Percentiles rank a stretch among this genome's conserved stretches.
These are phyloP conservation scores for Belgica antarctica DNA, from an alignment of 2,888 invertebrate species.

Conservation along the genomic window DNA sequence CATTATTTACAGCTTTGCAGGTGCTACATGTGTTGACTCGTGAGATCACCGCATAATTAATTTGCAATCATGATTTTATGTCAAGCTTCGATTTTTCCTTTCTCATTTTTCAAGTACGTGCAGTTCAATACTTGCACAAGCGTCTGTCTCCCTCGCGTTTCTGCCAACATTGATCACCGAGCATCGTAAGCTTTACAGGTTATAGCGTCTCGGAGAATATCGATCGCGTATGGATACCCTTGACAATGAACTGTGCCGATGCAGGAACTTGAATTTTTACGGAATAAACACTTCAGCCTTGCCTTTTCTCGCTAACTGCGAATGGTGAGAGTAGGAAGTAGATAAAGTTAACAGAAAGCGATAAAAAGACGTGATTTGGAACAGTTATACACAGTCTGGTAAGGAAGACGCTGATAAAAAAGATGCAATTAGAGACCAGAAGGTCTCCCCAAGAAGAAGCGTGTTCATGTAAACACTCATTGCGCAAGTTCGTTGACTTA, in stretches of 20 bases:
- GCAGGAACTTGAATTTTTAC: conserved; percentile 29
- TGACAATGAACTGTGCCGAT: conserved; percentile 38
- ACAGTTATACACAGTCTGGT: neutral
- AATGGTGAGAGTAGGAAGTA: conserved; percentile 37
- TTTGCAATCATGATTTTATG: too few relatives aligned
- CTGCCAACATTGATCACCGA: neutral
- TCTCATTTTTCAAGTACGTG: neutral
- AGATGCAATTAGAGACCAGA: neutral
- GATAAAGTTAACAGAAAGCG: conserved; percentile 8
- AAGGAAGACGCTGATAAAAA: neutral
- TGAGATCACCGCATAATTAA: too few relatives aligned
- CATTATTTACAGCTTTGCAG: too few relatives aligned
- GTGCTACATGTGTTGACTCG: too few relatives aligned
- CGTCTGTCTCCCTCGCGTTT: neutral
- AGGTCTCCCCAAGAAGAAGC: neutral
- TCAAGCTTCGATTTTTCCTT: too few relatives aligned
- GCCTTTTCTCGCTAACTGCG: conserved; percentile 32
- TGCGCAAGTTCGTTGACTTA: neutral
- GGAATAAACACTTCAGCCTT: conserved; percentile 37
- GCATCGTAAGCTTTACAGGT: too few relatives aligned
- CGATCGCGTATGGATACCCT: conserved; percentile 15
- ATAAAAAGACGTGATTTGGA: conserved; percentile 2
- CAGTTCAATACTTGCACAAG: too few relatives aligned
- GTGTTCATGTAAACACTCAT: neutral
- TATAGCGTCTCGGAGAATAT: conserved; percentile 8